phyloP scores from a whole-genome alignment of 1,140 invertebrate genomes.

The Orchesella cincta region DNA sequence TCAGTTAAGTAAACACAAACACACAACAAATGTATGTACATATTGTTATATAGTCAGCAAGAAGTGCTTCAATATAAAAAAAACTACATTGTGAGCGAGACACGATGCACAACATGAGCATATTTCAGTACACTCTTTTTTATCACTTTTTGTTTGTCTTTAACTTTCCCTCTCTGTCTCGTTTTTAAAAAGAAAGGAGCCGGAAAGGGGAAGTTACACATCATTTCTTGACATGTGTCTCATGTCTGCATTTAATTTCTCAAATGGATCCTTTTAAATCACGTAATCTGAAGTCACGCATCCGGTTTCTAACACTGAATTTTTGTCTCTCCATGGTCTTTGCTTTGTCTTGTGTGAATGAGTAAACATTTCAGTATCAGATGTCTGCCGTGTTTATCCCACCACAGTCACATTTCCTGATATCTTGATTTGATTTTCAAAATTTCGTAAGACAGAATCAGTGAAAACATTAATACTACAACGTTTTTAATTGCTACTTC shows the following conservation, averaged over 20 bases:
- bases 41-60: too few species aligned
- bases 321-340: too few species aligned
- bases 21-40: slow-evolving; percentile 22
- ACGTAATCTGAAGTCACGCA: neutral
- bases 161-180: neutral
- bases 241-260: slow-evolving; percentile 25
- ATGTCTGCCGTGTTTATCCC: too few species aligned
- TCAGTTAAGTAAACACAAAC: neutral
- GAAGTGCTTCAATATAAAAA: neutral
- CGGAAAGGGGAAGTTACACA: slow-evolving; percentile 24
- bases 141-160: slow-evolving; percentile 15
- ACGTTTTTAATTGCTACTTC: too few species aligned
- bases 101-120: slow-evolving; percentile 8
- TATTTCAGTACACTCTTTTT: neutral
- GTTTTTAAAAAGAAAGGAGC: slow-evolving; percentile 18
- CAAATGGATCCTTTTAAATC: slow-evolving; percentile 25
- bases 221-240: slow-evolving; percentile 29
- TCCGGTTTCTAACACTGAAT: too few species aligned
- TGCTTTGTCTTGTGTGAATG: too few species aligned
- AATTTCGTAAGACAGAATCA: too few species aligned
- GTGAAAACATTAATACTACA: too few species aligned
- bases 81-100: neutral
- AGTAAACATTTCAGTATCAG: too few species aligned
- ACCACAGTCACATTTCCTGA: too few species aligned
- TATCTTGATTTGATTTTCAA: too few species aligned